A percentile compares a stretch with the other conserved stretches of the same genome.
Conservation (phyloP, 2,113 vertebrate genomes). For the Pseudopipra pipra region DNA sequence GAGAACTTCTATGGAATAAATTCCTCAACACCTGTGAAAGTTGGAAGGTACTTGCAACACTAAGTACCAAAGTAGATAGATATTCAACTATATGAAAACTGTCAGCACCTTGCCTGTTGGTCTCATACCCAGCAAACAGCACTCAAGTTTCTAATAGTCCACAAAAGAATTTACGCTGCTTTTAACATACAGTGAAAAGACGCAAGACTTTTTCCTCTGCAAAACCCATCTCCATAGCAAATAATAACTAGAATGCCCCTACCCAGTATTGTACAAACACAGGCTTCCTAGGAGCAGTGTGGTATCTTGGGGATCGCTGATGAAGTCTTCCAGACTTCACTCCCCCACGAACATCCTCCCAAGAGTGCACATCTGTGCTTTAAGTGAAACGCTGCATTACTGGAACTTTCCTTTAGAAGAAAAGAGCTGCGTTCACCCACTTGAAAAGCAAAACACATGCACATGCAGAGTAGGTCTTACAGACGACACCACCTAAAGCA, state of each 20-base stretch:
- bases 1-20: not conserved
- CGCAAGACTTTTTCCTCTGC: not conserved
- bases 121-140: not conserved
- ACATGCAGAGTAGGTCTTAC: not conserved
- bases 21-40: not conserved
- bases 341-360: not conserved
- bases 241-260: not conserved
- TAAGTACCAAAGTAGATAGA: not conserved
- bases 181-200: not conserved
- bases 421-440: not conserved
- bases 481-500: not conserved
- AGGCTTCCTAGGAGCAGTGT: not conserved
- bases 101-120: not conserved
- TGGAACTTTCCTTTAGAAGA: not conserved
- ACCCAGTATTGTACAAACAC: not conserved
- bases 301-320: not conserved
- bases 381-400: not conserved
- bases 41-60: not conserved
- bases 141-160: not conserved
- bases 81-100: not conserved
- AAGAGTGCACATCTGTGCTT: not conserved
- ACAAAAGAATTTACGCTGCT: not conserved
- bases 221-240: not conserved
- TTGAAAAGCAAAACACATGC: not conserved
- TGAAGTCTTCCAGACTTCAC: not conserved